Evolutionary conservation across 1,140 invertebrate genomes (phyloP).

Genomic region (Adoxophyes honmai): DNA sequence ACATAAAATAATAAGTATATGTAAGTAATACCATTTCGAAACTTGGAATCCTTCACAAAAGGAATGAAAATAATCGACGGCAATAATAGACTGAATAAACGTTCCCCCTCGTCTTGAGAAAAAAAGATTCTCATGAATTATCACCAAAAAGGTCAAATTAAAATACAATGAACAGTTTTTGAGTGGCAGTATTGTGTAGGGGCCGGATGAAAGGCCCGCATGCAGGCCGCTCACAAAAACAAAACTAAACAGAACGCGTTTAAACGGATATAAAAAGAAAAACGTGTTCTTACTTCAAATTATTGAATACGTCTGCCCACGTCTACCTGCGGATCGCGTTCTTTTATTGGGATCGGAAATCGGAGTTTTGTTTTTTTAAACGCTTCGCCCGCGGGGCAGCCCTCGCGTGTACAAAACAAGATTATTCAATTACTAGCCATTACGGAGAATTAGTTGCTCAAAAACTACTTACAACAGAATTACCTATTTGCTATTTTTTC

Average conservation of each 20-base stretch:
- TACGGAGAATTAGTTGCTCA: no score
- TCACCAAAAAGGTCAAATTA: slow-evolving; percentile 76
- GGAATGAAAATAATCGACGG: slow-evolving; percentile 58
- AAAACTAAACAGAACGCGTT: slow-evolving; percentile 76
- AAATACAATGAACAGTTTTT: slow-evolving; percentile 77
- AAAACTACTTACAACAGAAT: no score
- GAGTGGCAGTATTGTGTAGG: slow-evolving; percentile 73
- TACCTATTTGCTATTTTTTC: no score
- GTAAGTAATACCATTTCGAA: slow-evolving; percentile 29
- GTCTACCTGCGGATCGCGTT: slow-evolving; percentile 59
- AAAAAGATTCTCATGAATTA: slow-evolving; percentile 75
- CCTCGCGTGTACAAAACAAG: slow-evolving; percentile 5
- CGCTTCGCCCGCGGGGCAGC: slow-evolving; percentile 1
- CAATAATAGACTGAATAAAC: slow-evolving; percentile 72
- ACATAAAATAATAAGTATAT: not conserved
- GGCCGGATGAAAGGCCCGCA: slow-evolving; percentile 71
- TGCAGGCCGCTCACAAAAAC: slow-evolving; percentile 69
- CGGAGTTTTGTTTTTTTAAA: slow-evolving; percentile 31
- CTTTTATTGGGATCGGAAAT: slow-evolving; percentile 64
- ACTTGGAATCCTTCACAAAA: slow-evolving; percentile 58
- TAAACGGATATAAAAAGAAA: slow-evolving; percentile 76
- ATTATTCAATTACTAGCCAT: slow-evolving; percentile 5
- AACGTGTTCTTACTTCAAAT: slow-evolving; percentile 75
- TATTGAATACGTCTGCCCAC: slow-evolving; percentile 75
- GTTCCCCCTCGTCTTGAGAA: slow-evolving; percentile 41